Conservation (phyloP, 2,797 vertebrate species). For the Neosilurus hyrtlii region DNA sequence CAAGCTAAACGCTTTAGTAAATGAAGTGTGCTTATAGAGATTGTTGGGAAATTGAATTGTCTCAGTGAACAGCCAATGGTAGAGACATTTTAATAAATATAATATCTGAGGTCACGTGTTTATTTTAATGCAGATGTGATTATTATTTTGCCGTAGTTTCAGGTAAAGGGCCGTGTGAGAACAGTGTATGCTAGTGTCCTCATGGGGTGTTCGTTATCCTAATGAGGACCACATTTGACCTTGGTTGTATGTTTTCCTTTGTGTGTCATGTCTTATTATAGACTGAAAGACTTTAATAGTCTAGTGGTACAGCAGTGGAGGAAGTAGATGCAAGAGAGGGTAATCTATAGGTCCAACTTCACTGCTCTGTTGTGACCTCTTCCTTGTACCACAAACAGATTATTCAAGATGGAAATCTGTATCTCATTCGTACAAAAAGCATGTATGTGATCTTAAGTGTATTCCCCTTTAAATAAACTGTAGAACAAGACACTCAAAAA, state of each 20-base stretch:
- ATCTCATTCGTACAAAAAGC: slow-evolving; percentile 19
- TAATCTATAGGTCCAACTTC: slow-evolving; percentile 28
- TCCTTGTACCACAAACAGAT: slow-evolving; percentile 11
- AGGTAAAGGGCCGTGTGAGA: slow-evolving; percentile 44
- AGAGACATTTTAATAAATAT: slow-evolving; percentile 10
- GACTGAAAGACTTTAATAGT: slow-evolving; percentile 51
- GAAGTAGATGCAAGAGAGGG: slow-evolving; percentile 48
- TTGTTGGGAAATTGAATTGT: slow-evolving; percentile 30
- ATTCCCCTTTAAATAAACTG: not conserved
- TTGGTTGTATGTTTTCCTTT: slow-evolving; percentile 62
- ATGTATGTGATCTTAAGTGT: not conserved
- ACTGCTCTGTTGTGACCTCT: slow-evolving; percentile 33
- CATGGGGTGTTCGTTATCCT: slow-evolving; percentile 50
- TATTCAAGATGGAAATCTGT: slow-evolving; percentile 21
- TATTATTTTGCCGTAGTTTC: slow-evolving; percentile 49
- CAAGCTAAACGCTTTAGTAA: slow-evolving; percentile 37
- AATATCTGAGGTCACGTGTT: slow-evolving; percentile 31
- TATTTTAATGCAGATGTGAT: slow-evolving; percentile 34
- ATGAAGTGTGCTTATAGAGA: slow-evolving; percentile 16
- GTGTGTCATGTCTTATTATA: slow-evolving; percentile 60
- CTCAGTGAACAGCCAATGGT: slow-evolving; percentile 15
- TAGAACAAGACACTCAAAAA: slow-evolving; percentile 6
- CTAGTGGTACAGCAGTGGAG: slow-evolving; percentile 42
- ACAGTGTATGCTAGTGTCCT: slow-evolving; percentile 46
- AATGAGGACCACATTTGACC: slow-evolving; percentile 61